Conservation (phyloP, 1,140 invertebrate genomes). For the Trialeurodes vaporariorum region DNA sequence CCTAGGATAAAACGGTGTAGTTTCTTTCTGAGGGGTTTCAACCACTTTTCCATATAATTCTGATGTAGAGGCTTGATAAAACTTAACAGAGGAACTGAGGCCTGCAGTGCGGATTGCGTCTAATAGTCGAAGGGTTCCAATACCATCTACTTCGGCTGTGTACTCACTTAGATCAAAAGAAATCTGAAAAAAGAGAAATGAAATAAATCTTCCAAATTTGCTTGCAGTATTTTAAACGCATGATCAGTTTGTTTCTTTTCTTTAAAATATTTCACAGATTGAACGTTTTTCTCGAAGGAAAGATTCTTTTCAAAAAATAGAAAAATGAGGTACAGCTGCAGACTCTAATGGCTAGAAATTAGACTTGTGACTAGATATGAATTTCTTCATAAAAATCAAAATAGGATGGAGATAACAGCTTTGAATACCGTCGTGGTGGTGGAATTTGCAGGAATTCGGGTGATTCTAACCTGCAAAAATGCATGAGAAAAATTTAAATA, state of each 20-base stretch:
- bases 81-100: slow-evolving; percentile 70
- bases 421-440: too few species aligned
- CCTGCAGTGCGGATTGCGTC: slow-evolving; percentile 92
- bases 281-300: background rate
- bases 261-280: background rate
- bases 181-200: slow-evolving; percentile 43
- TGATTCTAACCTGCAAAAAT: too few species aligned
- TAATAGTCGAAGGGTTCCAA: slow-evolving; percentile 89
- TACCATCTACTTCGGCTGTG: slow-evolving; percentile 95
- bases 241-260: background rate
- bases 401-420: too few species aligned
- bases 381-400: too few species aligned
- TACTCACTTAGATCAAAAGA: slow-evolving; percentile 98
- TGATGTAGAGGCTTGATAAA: slow-evolving; percentile 98
- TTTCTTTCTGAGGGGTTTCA: slow-evolving; percentile 94
- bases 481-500: too few species aligned
- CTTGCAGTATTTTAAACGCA: background rate
- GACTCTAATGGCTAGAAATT: too few species aligned
- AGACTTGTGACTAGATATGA: too few species aligned
- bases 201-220: background rate
- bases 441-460: too few species aligned
- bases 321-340: too few species aligned
- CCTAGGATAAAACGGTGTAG: slow-evolving; percentile 95
- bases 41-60: slow-evolving; percentile 97
- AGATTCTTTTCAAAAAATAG: background rate